A percentile compares a stretch with the other conserved stretches of the same genome.
These are phyloP conservation scores for Nymphalis c-album DNA, from an alignment of 2,888 invertebrate genomes.

Conservation along the genomic window DNA sequence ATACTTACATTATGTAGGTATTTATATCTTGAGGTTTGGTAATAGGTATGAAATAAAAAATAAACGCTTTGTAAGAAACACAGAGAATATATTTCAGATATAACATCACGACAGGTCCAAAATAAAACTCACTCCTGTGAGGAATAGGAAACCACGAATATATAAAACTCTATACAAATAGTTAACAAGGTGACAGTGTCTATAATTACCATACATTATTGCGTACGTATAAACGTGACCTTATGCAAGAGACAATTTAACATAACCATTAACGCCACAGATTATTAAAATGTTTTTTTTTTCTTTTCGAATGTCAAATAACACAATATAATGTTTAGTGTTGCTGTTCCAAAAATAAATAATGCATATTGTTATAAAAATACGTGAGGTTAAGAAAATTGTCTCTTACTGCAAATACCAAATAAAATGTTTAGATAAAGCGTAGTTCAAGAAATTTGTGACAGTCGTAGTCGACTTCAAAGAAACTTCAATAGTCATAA, in stretches of 20 bases:
- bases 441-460: conserved; percentile 13
- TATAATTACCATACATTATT: conserved; percentile 38
- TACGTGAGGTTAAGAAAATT: conserved; percentile 10
- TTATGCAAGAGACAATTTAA: conserved; percentile 24
- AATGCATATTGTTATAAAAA: neutral
- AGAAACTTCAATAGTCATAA: conserved; percentile 17
- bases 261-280: conserved; percentile 16
- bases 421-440: conserved; percentile 9
- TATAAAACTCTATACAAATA: conserved; percentile 79
- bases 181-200: conserved; percentile 66
- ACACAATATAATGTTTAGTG: neutral
- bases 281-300: conserved; percentile 4
- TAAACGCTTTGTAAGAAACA: conserved; percentile 63
- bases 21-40: no score
- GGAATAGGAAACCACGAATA: conserved; percentile 73
- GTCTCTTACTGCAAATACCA: conserved; percentile 1
- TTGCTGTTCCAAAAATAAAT: neutral
- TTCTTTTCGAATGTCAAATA: neutral
- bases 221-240: conserved; percentile 35
- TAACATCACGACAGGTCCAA: conserved; percentile 79
- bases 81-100: conserved; percentile 80
- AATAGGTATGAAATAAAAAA: conserved; percentile 52
- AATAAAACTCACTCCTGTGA: conserved; percentile 74
- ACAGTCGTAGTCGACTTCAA: conserved; percentile 14
- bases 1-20: no score